These are phyloP conservation scores for Dermatemys mawii DNA, from an alignment of 2,113 vertebrate genomes.

Conservation along the genomic window DNA sequence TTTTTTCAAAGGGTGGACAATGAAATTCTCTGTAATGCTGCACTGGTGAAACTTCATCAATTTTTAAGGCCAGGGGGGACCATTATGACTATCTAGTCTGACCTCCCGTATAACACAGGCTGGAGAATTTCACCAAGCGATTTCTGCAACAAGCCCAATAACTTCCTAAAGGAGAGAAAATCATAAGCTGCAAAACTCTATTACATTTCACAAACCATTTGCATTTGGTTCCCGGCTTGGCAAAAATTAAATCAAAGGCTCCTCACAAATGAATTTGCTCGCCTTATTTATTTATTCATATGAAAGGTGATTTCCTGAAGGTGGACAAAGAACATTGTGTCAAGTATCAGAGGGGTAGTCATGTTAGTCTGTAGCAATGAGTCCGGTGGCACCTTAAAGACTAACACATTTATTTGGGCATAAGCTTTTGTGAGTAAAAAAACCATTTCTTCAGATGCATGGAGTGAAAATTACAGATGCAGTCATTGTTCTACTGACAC, in stretches of 20 bases:
- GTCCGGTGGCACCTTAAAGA: too few relatives aligned
- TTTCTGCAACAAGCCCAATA: background rate
- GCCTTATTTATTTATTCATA: background rate
- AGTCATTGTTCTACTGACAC: too few relatives aligned
- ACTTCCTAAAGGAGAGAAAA: background rate
- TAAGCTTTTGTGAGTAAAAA: too few relatives aligned
- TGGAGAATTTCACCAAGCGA: background rate
- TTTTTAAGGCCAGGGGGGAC: background rate
- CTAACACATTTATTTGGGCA: too few relatives aligned
- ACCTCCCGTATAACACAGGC: background rate
- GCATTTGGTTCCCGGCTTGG: background rate
- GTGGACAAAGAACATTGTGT: background rate
- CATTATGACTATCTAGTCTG: background rate
- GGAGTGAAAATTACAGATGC: too few relatives aligned
- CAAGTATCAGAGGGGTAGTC: too few relatives aligned
- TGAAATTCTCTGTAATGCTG: background rate
- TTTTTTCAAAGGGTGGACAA: background rate
- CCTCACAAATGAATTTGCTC: background rate
- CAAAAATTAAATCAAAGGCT: background rate
- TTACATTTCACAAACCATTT: background rate
- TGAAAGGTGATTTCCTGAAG: background rate
- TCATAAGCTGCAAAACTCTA: background rate
- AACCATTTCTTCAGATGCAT: too few relatives aligned
- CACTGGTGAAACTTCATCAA: background rate
- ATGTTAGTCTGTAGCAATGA: too few relatives aligned